These are phyloP conservation scores for Oedothorax gibbosus DNA, from an alignment of 1,140 invertebrate genomes.

Conservation along the genomic window DNA sequence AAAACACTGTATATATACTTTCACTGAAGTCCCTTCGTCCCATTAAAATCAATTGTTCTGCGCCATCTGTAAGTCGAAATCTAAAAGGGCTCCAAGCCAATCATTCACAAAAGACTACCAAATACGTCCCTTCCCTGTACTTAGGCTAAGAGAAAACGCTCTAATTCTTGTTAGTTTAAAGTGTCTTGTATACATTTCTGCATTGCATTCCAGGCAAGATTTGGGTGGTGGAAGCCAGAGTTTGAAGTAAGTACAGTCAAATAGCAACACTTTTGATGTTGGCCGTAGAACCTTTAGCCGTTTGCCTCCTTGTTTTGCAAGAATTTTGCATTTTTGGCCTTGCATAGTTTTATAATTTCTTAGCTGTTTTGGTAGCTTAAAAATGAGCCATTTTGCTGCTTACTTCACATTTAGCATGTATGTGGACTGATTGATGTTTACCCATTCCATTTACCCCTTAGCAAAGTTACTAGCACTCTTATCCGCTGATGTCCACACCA, in stretches of 20 bases:
- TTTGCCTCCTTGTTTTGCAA: slow-evolving; percentile 17
- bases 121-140: no score
- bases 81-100: no score
- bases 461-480: background rate
- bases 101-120: no score
- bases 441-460: background rate
- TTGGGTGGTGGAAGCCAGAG: slow-evolving; percentile 61
- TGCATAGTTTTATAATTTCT: slow-evolving; percentile 17
- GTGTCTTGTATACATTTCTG: slow-evolving; percentile 49
- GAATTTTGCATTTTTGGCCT: slow-evolving; percentile 22
- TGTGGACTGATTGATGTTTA: slow-evolving; percentile 32
- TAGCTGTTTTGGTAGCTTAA: slow-evolving; percentile 33
- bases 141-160: no score
- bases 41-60: no score
- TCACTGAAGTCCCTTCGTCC: no score
- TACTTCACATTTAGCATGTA: slow-evolving; percentile 50
- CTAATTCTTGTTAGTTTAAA: no score
- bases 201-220: slow-evolving; percentile 58
- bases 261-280: slow-evolving; percentile 43
- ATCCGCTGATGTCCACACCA: background rate
- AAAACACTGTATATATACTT: no score
- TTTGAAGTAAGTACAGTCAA: slow-evolving; percentile 56
- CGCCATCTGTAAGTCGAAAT: no score
- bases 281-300: slow-evolving; percentile 28
- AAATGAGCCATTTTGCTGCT: slow-evolving; percentile 25